These are phyloP conservation scores for Conus ventricosus DNA, from an alignment of 1,140 invertebrate species.

Conservation along the genomic window DNA sequence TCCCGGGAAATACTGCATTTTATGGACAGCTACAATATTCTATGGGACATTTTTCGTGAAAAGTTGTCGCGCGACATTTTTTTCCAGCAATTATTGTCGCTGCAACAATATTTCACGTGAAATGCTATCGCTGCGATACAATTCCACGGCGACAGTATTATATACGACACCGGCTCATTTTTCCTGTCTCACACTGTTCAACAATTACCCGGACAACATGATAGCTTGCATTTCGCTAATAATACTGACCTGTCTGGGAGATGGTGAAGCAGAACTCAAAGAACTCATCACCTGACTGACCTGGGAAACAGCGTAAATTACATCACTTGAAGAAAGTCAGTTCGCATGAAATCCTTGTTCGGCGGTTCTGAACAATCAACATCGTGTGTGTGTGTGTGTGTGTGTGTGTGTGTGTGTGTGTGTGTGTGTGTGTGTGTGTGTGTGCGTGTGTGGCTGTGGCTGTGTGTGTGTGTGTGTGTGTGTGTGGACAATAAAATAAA, in stretches of 20 bases:
- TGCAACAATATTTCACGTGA: too few species aligned
- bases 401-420: not conserved
- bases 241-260: not conserved
- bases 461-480: constrained; percentile 6
- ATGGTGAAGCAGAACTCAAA: not conserved
- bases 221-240: not conserved
- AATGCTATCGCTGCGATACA: too few species aligned
- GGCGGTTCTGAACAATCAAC: not conserved
- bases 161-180: too few species aligned
- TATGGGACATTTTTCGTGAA: too few species aligned
- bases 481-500: not conserved
- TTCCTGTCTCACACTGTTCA: too few species aligned
- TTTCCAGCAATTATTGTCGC: too few species aligned
- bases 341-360: not conserved
- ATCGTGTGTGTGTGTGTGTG: not conserved
- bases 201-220: too few species aligned
- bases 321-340: not conserved
- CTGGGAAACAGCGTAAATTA: not conserved
- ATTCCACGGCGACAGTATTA: too few species aligned
- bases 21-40: too few species aligned
- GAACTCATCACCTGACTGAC: too few species aligned
- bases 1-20: too few species aligned
- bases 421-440: not conserved
- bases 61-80: too few species aligned
- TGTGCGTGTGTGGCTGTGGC: not conserved